These are phyloP conservation scores for Pavo muticus DNA, from an alignment of 2,113 vertebrate genomes.

Conservation along the genomic window DNA sequence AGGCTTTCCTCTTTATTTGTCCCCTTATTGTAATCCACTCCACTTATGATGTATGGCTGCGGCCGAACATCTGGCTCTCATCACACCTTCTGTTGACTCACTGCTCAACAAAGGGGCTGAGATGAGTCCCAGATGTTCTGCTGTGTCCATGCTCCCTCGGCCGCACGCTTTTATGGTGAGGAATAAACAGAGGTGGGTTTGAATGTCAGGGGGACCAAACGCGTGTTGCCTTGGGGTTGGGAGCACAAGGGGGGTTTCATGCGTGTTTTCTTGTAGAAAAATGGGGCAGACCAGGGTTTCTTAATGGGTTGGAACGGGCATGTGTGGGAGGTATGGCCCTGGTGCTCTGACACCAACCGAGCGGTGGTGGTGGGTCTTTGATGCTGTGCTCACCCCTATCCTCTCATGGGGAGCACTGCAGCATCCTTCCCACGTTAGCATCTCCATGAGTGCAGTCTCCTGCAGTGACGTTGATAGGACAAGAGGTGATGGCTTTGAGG, in stretches of 20 bases:
- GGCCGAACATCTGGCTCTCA: constrained; percentile 27
- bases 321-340: background rate
- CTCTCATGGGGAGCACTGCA: background rate
- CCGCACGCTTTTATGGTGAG: background rate
- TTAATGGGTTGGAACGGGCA: background rate
- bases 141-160: background rate
- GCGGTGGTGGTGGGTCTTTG: background rate
- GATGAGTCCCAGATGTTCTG: constrained; percentile 44
- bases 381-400: too few relatives aligned
- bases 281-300: too few relatives aligned
- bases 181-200: background rate
- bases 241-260: too few relatives aligned
- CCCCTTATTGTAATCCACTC: constrained; percentile 17
- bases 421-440: background rate
- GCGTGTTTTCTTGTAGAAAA: background rate
- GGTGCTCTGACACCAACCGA: background rate
- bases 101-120: background rate
- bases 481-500: too few relatives aligned
- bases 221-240: background rate
- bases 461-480: background rate
- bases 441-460: background rate
- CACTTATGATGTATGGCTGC: background rate
- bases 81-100: constrained; percentile 16
- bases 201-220: background rate
- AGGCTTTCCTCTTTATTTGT: background rate